phyloP scores from a whole-genome alignment of 2,113 vertebrate species.

The Boleophthalmus pectinirostris region DNA sequence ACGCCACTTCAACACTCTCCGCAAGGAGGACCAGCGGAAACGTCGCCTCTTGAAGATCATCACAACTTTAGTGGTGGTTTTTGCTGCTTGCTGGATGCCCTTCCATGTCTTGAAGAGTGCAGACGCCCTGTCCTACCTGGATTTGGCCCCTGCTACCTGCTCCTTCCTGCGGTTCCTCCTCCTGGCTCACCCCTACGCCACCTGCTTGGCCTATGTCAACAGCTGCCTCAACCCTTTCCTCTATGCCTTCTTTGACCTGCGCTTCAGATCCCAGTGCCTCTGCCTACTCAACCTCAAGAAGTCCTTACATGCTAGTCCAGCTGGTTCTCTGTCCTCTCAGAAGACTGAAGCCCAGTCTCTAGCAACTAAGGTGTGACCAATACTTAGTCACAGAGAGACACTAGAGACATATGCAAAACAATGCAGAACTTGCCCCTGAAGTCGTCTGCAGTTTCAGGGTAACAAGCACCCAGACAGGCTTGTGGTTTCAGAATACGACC shows the following conservation, averaged over 20 bases:
- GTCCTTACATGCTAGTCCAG: conserved; percentile 70
- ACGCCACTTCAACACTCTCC: conserved; percentile 82
- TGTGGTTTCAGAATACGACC: conserved; percentile 25
- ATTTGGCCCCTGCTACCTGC: conserved; percentile 74
- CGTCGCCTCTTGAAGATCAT: conserved; percentile 84
- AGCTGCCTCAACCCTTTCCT: conserved; percentile 89
- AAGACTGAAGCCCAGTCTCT: conserved; percentile 82
- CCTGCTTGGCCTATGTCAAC: conserved; percentile 86
- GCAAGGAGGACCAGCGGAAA: conserved; percentile 79
- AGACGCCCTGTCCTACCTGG: conserved; percentile 80
- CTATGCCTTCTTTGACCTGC: conserved; percentile 85
- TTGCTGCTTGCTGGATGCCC: conserved; percentile 84
- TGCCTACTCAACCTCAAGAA: conserved; percentile 79
- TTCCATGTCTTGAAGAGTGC: conserved; percentile 84
- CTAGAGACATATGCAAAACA: conserved; percentile 37
- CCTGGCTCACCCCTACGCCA: conserved; percentile 83
- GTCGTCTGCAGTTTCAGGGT: conserved; percentile 23
- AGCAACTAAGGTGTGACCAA: conserved; percentile 81
- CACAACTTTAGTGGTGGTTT: conserved; percentile 82
- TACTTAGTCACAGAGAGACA: conserved; percentile 33
- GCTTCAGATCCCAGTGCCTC: conserved; percentile 84
- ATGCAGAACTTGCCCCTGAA: conserved; percentile 42
- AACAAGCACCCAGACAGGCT: conserved; percentile 6
- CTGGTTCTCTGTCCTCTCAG: conserved; percentile 80
- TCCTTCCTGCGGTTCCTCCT: conserved; percentile 75